Base-by-base conservation (phyloP, 2,797 vertebrate species). In the Hylomyscus alleni region DNA sequence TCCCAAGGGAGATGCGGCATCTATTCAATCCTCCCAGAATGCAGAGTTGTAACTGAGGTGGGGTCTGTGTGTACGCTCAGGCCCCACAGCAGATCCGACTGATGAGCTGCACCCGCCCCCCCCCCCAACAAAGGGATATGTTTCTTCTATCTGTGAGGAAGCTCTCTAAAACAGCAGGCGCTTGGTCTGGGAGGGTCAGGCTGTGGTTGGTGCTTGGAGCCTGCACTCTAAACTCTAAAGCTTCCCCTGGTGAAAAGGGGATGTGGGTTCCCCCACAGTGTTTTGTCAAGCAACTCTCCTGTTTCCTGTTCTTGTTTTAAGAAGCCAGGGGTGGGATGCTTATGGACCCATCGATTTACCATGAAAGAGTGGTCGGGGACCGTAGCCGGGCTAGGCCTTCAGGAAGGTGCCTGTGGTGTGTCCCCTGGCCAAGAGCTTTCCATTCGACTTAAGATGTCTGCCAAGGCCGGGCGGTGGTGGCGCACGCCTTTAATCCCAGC, bases 251-350 rank as follows among this genome's bases (percentile, higher is more conserved):
- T 44, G 15, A 34, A 37, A 73, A 54, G 22, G 13, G 8, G 97
- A 91, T 89, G 93, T 73, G 95, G 86, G 87, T 80, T 50, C 81
- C 76, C 15, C 56, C n/a, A 40, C 72, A 24, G 75, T 22, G 77
- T 72, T 93, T 87, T 89, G 14, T 78, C 29, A 52, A 58, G 78
- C 14, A 82, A 44, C 60, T 40, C 44, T 80, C 56, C 62, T 10
- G n/a, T 75, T 95, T 96, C 94, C 93, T 90, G 81, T 92, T 94
- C 82, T 65, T 91, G 85, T 93, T 92, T 87, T 54, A 82, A 58
- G 95, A 95, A 67, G 34, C 7, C 8, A 3, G 37, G 20, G 65
- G 34, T 40, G 20, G 85, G 87, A 83, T 40, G 56, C 67, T 52
- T 83, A 85, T 60, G n/a, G 47, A n/a, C 73, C 40, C 78, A 17